These are phyloP conservation scores for Aphaenogaster ashmeadi DNA, from an alignment of 1,140 invertebrate genomes.

Conservation along the genomic window DNA sequence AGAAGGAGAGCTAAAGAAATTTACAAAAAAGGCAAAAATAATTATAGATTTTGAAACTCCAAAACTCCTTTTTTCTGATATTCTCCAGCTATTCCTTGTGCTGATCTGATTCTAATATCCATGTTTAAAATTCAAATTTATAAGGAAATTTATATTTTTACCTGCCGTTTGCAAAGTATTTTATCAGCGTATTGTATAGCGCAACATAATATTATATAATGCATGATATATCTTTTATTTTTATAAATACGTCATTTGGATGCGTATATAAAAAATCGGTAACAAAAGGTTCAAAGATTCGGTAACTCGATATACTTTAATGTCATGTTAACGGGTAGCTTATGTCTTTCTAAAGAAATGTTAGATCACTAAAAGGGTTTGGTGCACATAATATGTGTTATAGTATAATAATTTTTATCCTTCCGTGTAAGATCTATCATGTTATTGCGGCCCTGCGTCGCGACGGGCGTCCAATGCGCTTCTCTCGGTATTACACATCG, in stretches of 20 bases:
- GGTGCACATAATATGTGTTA: neutral
- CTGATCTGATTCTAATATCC: neutral
- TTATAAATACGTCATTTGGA: neutral
- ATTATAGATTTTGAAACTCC: neutral
- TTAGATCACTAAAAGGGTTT: neutral
- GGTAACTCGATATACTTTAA: neutral
- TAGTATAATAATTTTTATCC: constrained; percentile 9
- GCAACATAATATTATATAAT: neutral
- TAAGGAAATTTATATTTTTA: neutral
- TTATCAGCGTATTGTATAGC: neutral
- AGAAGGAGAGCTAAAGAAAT: neutral
- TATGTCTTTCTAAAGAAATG: neutral
- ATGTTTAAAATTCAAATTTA: neutral
- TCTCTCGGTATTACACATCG: constrained; percentile 69
- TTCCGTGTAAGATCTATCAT: neutral
- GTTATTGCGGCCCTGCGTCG: constrained; percentile 50
- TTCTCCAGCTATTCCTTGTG: neutral
- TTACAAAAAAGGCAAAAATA: neutral
- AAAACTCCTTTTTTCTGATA: neutral
- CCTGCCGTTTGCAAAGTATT: neutral
- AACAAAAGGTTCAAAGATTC: neutral
- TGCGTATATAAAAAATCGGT: neutral
- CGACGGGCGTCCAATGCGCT: constrained; percentile 56
- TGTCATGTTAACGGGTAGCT: neutral
- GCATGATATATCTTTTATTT: neutral